Evolutionary conservation across 2,888 invertebrate species (phyloP).

Genomic region (Synergus japonicus): DNA sequence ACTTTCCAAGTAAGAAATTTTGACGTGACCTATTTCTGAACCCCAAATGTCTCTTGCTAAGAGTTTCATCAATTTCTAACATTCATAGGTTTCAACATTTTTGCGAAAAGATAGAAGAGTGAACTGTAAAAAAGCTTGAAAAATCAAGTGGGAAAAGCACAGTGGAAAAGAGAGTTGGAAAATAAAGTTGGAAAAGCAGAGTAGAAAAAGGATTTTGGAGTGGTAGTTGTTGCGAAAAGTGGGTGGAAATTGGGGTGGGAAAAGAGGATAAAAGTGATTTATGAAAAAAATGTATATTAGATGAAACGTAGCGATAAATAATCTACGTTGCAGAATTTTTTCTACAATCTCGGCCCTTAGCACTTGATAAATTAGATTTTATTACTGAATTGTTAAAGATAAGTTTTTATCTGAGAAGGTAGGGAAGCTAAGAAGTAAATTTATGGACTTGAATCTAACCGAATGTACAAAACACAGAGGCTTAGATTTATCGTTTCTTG

Average conservation of each 20-base stretch:
- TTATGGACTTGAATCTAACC: constrained; percentile 69
- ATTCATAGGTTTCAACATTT: background rate
- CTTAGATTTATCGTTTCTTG: constrained; percentile 69
- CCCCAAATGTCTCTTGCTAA: background rate
- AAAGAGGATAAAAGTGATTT: background rate
- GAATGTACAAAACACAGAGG: constrained; percentile 72
- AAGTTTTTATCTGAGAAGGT: constrained; percentile 31
- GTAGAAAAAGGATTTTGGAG: background rate
- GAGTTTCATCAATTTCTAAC: no score
- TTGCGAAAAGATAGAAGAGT: background rate
- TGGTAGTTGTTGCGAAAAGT: background rate
- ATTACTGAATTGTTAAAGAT: constrained; percentile 21
- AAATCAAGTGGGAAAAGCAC: background rate
- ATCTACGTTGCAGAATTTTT: background rate
- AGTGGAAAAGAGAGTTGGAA: background rate
- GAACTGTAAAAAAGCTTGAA: background rate
- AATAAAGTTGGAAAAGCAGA: no score
- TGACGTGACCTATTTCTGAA: constrained; percentile 24
- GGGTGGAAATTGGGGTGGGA: no score
- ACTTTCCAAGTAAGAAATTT: constrained; percentile 9
- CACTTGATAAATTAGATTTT: constrained; percentile 24
- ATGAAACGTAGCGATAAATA: background rate
- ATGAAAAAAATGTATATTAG: background rate
- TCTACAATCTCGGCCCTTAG: background rate
- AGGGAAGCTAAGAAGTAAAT: constrained; percentile 55